Evolutionary conservation across 2,797 vertebrate genomes (phyloP), one percentile per base, ranked within the genome.

Genomic region (Astyanax mexicanus): DNA sequence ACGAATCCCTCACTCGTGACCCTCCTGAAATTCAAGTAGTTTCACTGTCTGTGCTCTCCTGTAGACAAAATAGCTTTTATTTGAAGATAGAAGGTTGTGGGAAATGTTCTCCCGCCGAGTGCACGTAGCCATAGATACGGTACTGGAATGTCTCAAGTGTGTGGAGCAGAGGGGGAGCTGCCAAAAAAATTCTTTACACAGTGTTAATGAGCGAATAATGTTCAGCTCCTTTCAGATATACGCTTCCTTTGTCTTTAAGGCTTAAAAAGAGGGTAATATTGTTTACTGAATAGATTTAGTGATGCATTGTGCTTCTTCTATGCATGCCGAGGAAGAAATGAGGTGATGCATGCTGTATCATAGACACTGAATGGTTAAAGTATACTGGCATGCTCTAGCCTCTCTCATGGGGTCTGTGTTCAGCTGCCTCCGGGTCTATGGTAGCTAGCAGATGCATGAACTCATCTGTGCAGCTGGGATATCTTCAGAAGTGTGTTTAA

Each of bases 391-490:
- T 9, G 7, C 21, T 23, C 37, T 29, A 52, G 29, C 29, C 5
- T 32, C 2, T 38, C 52, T 60, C 15, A 13, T 7, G n/a, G n/a
- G n/a, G 7, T 32, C 27, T 1, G 0, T 47, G 45, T 69, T 78
- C 52, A 72, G 37, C 29, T 10, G 12, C 17, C 11, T 51, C 57
- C 32, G 54, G 45, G n/a, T 17, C 11, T 68, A 25, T 68, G 38
- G 54, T 57, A 27, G 40, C 29, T 19, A 58, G 69, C 54, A 47
- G 69, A 61, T 29, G 13, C 17, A n/a, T 5, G 49, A 60, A 62
- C 58, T 64, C 35, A 38, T 75, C 38, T 44, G 29, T 64, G 61
- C 55, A 79, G 68, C 66, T 78, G 71, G 69, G 58, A 11, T 29
- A 54, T 35, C 61, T 74, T 67, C 61, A 68, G 61, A 66, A 40